phyloP scores from a whole-genome alignment of 1,140 invertebrate genomes.

The Augochlora pura region DNA sequence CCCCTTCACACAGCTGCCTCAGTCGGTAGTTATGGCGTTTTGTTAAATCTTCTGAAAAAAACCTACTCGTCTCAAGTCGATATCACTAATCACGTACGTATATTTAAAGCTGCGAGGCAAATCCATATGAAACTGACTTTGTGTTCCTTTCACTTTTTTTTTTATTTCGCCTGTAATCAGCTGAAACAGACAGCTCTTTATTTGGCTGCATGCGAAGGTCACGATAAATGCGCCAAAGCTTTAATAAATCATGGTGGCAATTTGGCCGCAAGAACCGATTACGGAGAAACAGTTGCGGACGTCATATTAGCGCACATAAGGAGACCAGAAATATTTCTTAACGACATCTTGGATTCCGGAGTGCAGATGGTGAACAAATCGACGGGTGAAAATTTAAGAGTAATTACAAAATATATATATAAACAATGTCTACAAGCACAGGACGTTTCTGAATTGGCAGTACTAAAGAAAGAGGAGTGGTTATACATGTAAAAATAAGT shows the following conservation, averaged over 20 bases:
- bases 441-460: no score
- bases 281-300: conserved; percentile 37
- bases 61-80: no score
- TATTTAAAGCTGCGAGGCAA: no score
- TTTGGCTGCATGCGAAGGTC: conserved; percentile 40
- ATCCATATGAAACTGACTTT: no score
- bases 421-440: no score
- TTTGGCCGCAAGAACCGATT: conserved; percentile 34
- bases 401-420: conserved; percentile 1
- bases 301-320: conserved; percentile 45
- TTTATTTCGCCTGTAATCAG: conserved; percentile 6
- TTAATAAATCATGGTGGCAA: conserved; percentile 43
- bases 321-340: conserved; percentile 34
- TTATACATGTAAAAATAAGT: background rate
- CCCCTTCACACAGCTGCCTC: conserved; percentile 48
- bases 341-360: conserved; percentile 38
- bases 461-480: no score
- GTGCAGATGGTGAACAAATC: conserved; percentile 10
- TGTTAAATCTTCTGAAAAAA: conserved; percentile 24
- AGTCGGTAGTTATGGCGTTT: conserved; percentile 7
- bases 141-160: no score
- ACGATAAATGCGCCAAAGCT: conserved; percentile 26
- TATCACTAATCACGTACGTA: no score
- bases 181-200: conserved; percentile 47
- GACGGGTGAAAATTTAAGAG: conserved; percentile 43